phyloP scores from a whole-genome alignment of 2,113 vertebrate genomes.

The Coracopsis vasa region DNA sequence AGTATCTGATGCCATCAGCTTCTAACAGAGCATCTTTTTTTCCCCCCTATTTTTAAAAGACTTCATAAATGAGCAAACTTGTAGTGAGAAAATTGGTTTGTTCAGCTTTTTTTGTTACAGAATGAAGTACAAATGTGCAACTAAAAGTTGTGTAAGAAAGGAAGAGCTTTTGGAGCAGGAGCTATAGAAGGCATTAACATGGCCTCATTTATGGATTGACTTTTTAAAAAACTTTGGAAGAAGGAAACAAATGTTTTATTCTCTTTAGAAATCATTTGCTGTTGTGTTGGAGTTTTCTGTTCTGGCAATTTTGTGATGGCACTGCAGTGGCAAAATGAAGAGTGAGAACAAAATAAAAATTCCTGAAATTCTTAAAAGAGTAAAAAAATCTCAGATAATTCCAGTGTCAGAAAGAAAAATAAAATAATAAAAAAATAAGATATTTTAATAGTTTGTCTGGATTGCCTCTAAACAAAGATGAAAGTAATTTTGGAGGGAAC shows the following conservation, averaged over 20 bases:
- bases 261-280: neutral
- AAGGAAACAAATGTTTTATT: neutral
- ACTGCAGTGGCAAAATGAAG: neutral
- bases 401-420: neutral
- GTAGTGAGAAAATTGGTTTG: neutral
- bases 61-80: neutral
- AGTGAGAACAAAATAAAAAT: slow-evolving; percentile 19
- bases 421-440: neutral
- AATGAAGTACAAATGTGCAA: neutral
- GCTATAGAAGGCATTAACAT: neutral
- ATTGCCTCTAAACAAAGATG: slow-evolving; percentile 61
- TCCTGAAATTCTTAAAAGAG: slow-evolving; percentile 35
- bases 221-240: neutral
- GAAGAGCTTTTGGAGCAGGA: neutral
- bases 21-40: neutral
- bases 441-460: slow-evolving; percentile 9
- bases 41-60: neutral
- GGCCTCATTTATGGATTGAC: neutral
- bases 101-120: neutral
- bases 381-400: slow-evolving; percentile 1
- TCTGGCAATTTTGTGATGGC: neutral
- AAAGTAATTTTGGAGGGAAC: slow-evolving; percentile 39
- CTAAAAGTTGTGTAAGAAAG: neutral
- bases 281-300: neutral
- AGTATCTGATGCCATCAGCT: neutral